A percentile compares a stretch with the other conserved stretches of the same genome.
Evolutionary conservation across 2,888 invertebrate species (phyloP).

Genomic region (Drosophila multiciliata): DNA sequence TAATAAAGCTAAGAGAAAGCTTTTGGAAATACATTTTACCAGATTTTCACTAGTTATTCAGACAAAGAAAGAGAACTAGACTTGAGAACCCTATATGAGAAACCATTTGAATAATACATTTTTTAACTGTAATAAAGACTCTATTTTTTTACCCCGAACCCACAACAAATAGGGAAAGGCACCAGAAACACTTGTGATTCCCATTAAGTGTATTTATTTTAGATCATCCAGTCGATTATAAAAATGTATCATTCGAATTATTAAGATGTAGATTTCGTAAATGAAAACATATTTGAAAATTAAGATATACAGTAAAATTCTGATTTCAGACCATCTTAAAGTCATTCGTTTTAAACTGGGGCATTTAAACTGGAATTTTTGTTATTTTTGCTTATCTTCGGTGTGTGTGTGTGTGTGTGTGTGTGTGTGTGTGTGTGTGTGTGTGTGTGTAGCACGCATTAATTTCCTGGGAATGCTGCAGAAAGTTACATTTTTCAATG

Average conservation of each 20-base stretch:
- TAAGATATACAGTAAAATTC: neutral
- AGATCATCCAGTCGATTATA: neutral
- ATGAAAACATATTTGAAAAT: neutral
- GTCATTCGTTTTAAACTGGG: neutral
- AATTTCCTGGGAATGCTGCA: constrained; percentile 1
- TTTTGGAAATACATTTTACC: neutral
- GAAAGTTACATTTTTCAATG: constrained; percentile 1
- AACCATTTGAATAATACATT: neutral
- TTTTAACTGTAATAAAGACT: neutral
- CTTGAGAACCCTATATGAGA: neutral
- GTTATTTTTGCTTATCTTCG: neutral
- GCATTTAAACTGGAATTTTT: neutral
- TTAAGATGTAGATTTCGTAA: neutral
- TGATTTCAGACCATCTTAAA: neutral
- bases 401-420: too few species aligned
- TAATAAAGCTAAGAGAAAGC: neutral
- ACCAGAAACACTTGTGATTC: too few species aligned
- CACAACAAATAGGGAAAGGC: neutral
- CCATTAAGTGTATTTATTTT: neutral
- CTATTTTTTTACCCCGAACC: neutral
- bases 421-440: too few species aligned
- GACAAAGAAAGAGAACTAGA: neutral
- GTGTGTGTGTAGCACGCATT: neutral
- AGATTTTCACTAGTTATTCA: neutral
- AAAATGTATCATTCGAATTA: neutral